A percentile compares a stretch with the other conserved stretches of the same genome.
Evolutionary conservation across 2,797 vertebrate genomes (phyloP).

Genomic region (Microtus californicus): DNA sequence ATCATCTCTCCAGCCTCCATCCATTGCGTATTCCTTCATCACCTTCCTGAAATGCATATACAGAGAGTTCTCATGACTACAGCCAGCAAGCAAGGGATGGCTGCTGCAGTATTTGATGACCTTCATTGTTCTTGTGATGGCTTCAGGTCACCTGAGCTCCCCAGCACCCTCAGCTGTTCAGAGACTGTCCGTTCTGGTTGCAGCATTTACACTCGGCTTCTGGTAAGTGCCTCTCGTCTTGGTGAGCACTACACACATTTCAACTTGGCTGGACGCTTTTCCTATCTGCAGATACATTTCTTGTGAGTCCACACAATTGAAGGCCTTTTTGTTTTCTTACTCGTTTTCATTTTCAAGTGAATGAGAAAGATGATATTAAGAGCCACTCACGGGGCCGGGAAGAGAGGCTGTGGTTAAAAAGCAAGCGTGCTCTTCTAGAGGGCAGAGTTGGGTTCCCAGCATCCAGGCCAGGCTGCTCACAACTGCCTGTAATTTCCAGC

Average conservation of each 20-base stretch:
- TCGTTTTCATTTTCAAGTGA: not conserved
- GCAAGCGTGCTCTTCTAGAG: not conserved
- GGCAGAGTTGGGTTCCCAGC: not conserved
- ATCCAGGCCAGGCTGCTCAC: not conserved
- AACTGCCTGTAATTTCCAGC: not conserved
- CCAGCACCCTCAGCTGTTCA: not conserved
- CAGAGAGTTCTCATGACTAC: not conserved
- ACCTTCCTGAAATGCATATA: not conserved
- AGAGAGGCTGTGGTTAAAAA: not conserved
- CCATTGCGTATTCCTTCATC: not conserved
- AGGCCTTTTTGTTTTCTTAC: not conserved
- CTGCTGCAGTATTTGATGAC: not conserved
- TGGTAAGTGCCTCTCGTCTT: conserved; percentile 44
- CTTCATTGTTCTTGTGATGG: not conserved
- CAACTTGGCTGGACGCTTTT: conserved; percentile 12
- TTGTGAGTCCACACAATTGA: not conserved
- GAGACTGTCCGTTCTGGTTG: not conserved
- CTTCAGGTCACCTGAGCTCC: not conserved
- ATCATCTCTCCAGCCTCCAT: not conserved
- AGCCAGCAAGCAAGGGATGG: not conserved
- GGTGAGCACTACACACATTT: not conserved
- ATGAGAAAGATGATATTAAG: not conserved
- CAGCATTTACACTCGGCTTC: conserved; percentile 46
- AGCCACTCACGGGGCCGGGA: not conserved
- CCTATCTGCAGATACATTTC: conserved; percentile 16